These are phyloP conservation scores for Atherix ibis DNA, from an alignment of 2,888 invertebrate species.

Conservation along the genomic window DNA sequence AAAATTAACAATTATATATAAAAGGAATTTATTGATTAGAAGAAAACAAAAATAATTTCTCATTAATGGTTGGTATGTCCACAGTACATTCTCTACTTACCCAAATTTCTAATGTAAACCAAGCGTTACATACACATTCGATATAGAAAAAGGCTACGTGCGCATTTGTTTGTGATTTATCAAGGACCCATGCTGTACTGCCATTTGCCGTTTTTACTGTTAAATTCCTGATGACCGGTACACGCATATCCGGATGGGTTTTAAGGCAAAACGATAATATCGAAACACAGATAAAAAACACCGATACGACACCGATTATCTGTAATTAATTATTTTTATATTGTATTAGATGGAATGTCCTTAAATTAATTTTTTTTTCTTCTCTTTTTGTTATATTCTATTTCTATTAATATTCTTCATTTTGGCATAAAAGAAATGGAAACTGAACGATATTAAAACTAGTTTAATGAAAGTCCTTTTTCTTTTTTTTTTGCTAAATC, in stretches of 20 bases:
- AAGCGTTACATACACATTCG: conserved; percentile 96
- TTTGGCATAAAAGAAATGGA: no score
- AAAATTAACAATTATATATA: background rate
- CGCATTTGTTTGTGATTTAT: conserved; percentile 86
- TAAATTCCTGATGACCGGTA: conserved; percentile 71
- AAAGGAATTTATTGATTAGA: background rate
- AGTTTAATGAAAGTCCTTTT: no score
- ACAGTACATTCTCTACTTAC: conserved; percentile 17
- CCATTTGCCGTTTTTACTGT: conserved; percentile 61
- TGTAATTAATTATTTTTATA: no score
- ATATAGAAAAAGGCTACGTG: conserved; percentile 97
- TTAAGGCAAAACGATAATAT: conserved; percentile 99
- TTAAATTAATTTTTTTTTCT: no score
- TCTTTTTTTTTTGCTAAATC: no score
- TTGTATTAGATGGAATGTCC: no score
- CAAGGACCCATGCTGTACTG: conserved; percentile 65
- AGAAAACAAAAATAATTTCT: background rate
- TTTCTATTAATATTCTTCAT: no score
- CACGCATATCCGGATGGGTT: conserved; percentile 97
- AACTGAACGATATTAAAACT: no score
- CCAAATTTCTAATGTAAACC: conserved; percentile 97
- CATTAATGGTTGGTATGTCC: no score
- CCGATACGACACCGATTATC: conserved; percentile 95
- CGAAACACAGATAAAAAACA: conserved; percentile 99
- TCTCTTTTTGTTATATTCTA: no score